These are phyloP conservation scores for Peromyscus eremicus DNA, from an alignment of 2,797 vertebrate species.

Conservation along the genomic window DNA sequence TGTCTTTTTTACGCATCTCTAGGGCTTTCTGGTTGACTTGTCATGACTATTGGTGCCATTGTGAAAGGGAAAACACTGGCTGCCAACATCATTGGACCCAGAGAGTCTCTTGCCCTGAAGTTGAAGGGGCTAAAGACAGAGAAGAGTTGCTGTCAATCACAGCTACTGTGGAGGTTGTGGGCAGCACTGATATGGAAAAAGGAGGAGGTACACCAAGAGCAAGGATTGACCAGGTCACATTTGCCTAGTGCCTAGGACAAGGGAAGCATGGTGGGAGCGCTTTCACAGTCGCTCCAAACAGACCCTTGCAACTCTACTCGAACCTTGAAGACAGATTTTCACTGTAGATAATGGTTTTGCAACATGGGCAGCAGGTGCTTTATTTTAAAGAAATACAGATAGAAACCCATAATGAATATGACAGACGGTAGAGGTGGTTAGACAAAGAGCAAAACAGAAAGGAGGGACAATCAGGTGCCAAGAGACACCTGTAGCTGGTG, in stretches of 20 bases:
- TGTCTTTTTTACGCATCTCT: neutral
- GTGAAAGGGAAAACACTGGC: neutral
- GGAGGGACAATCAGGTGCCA: neutral
- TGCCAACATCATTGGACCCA: neutral
- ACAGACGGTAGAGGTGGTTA: neutral
- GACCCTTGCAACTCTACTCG: neutral
- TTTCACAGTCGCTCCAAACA: neutral
- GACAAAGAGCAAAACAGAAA: neutral
- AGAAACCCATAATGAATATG: neutral
- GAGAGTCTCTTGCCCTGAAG: accelerated
- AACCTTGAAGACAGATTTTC: neutral
- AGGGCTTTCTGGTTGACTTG: accelerated
- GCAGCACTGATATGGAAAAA: neutral
- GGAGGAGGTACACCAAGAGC: accelerated
- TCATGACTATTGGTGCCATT: too few relatives aligned
- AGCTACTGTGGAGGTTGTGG: neutral
- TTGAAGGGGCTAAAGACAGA: neutral
- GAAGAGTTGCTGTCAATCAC: neutral
- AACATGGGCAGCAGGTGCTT: neutral
- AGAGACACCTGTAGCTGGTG: accelerated
- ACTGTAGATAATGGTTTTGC: neutral
- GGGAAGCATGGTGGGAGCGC: accelerated
- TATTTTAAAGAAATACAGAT: neutral
- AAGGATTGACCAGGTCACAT: neutral
- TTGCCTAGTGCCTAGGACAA: neutral